A percentile compares a stretch with the other conserved stretches of the same genome.
Conservation (phyloP, 2,113 vertebrate species). For the human (Homo sapiens) region GRCh38 chr4:105117001-105117500, state of each 20-base stretch:
- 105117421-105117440: neutral
- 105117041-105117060: neutral
- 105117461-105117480: neutral
- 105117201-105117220: too few species aligned
- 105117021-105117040: neutral
- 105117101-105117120: neutral
- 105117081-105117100: neutral
- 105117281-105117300: conserved; percentile 15
- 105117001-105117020: neutral
- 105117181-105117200: neutral
- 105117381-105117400: neutral
- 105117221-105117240: too few species aligned
- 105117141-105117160: neutral
- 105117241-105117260: neutral
- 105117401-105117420: neutral
- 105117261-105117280: neutral
- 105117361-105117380: neutral
- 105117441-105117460: neutral
- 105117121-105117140: neutral
- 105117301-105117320: neutral
- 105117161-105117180: neutral
- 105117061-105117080: neutral
- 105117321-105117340: neutral
- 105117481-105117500: neutral
- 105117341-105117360: neutral